phyloP scores from a whole-genome alignment of 2,797 vertebrate species.

The Tokudaia tokunoshimensis region DNA sequence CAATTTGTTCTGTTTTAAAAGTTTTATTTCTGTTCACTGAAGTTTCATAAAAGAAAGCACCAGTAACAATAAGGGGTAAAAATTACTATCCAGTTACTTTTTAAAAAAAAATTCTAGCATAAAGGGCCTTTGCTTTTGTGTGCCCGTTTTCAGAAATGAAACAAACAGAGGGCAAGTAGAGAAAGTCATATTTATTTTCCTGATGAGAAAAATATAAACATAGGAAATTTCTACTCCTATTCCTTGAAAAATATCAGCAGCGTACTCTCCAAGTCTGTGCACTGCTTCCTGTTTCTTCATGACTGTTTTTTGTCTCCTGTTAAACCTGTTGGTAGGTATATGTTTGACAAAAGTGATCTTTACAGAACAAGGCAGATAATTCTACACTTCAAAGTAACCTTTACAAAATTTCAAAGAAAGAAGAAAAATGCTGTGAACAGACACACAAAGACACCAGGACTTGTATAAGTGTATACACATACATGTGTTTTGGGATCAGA shows the following conservation, averaged over 20 bases:
- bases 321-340: not conserved
- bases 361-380: not conserved
- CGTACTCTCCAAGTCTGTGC: not conserved
- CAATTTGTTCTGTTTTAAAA: slow-evolving; percentile 35
- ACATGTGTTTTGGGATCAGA: not conserved
- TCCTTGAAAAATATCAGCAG: not conserved
- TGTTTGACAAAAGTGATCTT: not conserved
- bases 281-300: not conserved
- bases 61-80: not conserved
- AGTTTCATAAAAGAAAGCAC: slow-evolving; percentile 25
- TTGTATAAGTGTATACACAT: not conserved
- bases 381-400: not conserved
- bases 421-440: not conserved
- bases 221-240: slow-evolving; percentile 17
- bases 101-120: not conserved
- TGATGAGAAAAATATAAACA: slow-evolving; percentile 30
- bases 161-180: not conserved
- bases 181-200: slow-evolving; percentile 50
- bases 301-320: slow-evolving; percentile 24
- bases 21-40: slow-evolving; percentile 41
- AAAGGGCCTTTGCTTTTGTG: slow-evolving; percentile 6
- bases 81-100: not conserved
- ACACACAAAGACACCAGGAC: not conserved
- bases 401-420: slow-evolving; percentile 45
- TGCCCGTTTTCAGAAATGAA: slow-evolving; percentile 35